A percentile compares a stretch with the other conserved stretches of the same genome.
Evolutionary conservation across 2,888 invertebrate genomes (phyloP).

Genomic region (Brachycybe producta): DNA sequence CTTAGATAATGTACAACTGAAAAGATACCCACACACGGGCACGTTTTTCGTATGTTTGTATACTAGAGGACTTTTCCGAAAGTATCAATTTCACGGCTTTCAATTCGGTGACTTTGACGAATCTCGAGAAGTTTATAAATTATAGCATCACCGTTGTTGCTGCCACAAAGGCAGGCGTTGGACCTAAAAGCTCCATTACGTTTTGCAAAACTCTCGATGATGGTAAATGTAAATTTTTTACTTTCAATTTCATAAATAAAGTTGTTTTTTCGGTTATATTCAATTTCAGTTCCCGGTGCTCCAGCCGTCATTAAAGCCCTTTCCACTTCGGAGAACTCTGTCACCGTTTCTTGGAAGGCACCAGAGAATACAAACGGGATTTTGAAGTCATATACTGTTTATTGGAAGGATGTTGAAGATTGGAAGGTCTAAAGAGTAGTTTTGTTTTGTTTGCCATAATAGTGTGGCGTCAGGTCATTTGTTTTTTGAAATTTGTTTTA

Average conservation of each 20-base stretch:
- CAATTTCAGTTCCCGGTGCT: slow-evolving; percentile 9
- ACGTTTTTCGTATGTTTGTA: too few relatives aligned
- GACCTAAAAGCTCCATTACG: slow-evolving; percentile 8
- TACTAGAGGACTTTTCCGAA: neutral
- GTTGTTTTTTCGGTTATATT: neutral
- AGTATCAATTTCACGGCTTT: neutral
- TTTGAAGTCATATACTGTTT: slow-evolving; percentile 8
- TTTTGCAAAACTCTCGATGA: slow-evolving; percentile 13
- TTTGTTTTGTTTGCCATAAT: too few relatives aligned
- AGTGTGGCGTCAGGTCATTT: too few relatives aligned
- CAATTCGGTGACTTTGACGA: slow-evolving; percentile 4
- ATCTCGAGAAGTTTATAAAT: slow-evolving; percentile 15
- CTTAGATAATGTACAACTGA: too few relatives aligned
- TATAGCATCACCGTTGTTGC: slow-evolving; percentile 17
- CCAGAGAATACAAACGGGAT: slow-evolving; percentile 10
- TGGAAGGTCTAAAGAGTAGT: slow-evolving; percentile 37
- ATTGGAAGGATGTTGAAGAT: slow-evolving; percentile 1
- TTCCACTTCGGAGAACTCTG: neutral
- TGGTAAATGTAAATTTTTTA: slow-evolving; percentile 1
- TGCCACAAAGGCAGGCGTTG: slow-evolving; percentile 13
- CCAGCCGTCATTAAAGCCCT: slow-evolving; percentile 12
- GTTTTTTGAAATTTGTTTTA: too few relatives aligned
- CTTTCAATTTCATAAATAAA: neutral
- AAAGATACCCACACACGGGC: too few relatives aligned
- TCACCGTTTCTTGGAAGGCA: slow-evolving; percentile 12